Base-by-base conservation (phyloP, 2,113 vertebrate species). In the Tyrannus savana region DNA sequence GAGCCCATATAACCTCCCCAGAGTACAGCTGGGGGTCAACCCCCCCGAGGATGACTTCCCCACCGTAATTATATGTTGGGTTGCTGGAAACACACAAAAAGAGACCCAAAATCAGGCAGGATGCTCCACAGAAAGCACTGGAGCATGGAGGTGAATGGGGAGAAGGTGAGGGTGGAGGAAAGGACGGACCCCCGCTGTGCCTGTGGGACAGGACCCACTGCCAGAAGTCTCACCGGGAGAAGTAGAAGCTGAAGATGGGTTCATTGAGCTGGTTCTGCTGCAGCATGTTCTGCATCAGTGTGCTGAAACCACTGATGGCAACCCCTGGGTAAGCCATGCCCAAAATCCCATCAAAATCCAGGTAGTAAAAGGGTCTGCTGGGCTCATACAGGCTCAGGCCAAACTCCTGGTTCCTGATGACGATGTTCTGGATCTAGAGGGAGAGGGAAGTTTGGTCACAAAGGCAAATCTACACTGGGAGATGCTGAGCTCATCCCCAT, bases 401-500 rank as follows among this genome's bases (percentile, higher is more conserved):
- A 18, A 98, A 98, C 75, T 98, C 97, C 95, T 99, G 98, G 47
- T 98, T 97, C 7, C 17, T 49, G 79, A 98, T 19, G 17, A 90
- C 3, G 6, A 98, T 97, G 59, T 97, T 97, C 64, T 97, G 97
- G 78, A 98, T 94, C 98, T 98, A 67, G 33, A 71, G n/a, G 27
- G 37, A 64, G 46, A 82, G 27, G 53, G 69, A 52, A 72, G 53
- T 41, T 67, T 41, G 44, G 46, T 33, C 7, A 3, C 1, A 1
- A 66, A 66, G 31, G 44, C 30, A 31, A 58, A 63, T 37, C 50
- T 55, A 31, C 41, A 5, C 74, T 15, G 46, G 37, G 21, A 31
- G 31, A 8, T 59, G 56, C 84, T 37, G 62, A 91, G 60, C 33
- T 74, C 15, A 49, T 66, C 35, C 58, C 50, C 44, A 7, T 30